Percentiles rank a stretch among this genome's conserved stretches.
Evolutionary conservation across 2,797 vertebrate genomes (phyloP).

Genomic region (Bucorvus abyssinicus): DNA sequence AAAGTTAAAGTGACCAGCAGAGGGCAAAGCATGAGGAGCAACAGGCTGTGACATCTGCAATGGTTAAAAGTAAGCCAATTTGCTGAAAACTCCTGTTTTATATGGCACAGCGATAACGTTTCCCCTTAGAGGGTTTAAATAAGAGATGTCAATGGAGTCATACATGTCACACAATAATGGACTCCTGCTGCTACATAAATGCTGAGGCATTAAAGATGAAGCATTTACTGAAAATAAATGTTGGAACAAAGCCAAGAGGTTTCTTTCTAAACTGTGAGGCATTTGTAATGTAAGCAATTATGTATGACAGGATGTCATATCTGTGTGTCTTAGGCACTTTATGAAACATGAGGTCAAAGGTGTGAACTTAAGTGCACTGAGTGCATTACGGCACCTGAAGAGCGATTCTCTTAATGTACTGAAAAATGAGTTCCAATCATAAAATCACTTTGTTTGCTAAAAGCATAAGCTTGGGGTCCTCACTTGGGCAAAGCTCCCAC

Average conservation of each 20-base stretch:
- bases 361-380: background rate
- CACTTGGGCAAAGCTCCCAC: background rate
- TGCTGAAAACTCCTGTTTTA: conserved; percentile 1
- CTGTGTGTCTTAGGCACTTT: conserved; percentile 25
- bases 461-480: conserved; percentile 10
- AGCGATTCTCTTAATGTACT: background rate
- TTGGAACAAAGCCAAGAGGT: conserved; percentile 24
- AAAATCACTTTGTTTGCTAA: conserved; percentile 27
- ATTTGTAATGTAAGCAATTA: conserved; percentile 29
- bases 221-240: conserved; percentile 10
- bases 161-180: conserved; percentile 17
- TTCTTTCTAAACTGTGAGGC: conserved; percentile 22
- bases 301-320: conserved; percentile 37
- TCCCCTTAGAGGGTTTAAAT: background rate
- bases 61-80: background rate
- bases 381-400: background rate
- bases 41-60: background rate
- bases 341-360: conserved; percentile 32
- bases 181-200: conserved; percentile 28
- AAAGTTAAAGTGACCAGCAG: background rate
- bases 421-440: background rate
- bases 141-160: background rate
- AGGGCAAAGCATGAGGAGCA: background rate
- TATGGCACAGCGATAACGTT: background rate
- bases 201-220: conserved; percentile 30